A percentile compares a stretch with the other conserved stretches of the same genome.
Evolutionary conservation across 2,888 invertebrate genomes (phyloP).

Genomic region (Ornithoptera alexandrae): DNA sequence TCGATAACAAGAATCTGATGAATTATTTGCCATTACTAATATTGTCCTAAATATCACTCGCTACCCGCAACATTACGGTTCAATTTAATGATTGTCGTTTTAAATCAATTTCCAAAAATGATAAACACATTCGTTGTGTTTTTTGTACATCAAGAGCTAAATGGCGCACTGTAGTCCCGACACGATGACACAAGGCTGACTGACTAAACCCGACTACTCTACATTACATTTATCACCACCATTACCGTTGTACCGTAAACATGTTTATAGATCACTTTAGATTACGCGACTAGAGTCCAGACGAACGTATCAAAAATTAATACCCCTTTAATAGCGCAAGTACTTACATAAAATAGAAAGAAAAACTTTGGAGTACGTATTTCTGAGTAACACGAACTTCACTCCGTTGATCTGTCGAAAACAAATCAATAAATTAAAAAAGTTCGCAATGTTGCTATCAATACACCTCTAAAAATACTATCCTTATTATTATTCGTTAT

Average conservation of each 20-base stretch:
- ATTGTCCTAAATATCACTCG: slow-evolving; percentile 40
- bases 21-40: slow-evolving; percentile 60
- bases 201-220: slow-evolving; percentile 46
- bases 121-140: slow-evolving; percentile 63
- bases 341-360: slow-evolving; percentile 71
- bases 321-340: slow-evolving; percentile 48
- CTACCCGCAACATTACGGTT: slow-evolving; percentile 64
- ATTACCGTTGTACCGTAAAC: slow-evolving; percentile 38
- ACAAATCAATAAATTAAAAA: slow-evolving; percentile 38
- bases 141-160: slow-evolving; percentile 56
- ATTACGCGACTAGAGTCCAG: slow-evolving; percentile 41
- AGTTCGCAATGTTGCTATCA: slow-evolving; percentile 39
- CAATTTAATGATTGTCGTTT: slow-evolving; percentile 46
- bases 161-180: slow-evolving; percentile 69
- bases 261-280: slow-evolving; percentile 35
- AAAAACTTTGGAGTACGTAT: slow-evolving; percentile 56
- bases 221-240: slow-evolving; percentile 47
- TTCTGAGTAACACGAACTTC: slow-evolving; percentile 72
- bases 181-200: slow-evolving; percentile 69
- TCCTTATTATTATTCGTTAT: neutral
- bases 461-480: neutral
- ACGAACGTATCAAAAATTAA: slow-evolving; percentile 51
- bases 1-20: slow-evolving; percentile 48
- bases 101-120: slow-evolving; percentile 48
- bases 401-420: slow-evolving; percentile 43